phyloP scores from a whole-genome alignment of 1,140 invertebrate genomes.

The Apis laboriosa region DNA sequence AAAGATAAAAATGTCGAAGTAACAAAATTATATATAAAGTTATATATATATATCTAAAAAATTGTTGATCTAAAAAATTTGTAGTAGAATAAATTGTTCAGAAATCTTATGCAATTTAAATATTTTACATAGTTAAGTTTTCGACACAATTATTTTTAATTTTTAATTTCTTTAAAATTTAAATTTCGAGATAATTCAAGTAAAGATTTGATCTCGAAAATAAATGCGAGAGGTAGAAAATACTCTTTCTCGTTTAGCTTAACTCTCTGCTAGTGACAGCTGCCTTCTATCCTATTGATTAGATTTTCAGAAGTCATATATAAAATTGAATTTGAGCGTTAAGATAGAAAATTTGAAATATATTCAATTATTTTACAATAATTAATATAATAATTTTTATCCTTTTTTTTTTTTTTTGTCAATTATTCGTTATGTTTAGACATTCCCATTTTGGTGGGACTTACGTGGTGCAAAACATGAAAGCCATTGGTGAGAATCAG shows the following conservation, averaged over 20 bases:
- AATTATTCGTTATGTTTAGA: constrained; percentile 72
- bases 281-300: constrained; percentile 69
- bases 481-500: constrained; percentile 93
- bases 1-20: neutral
- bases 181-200: neutral
- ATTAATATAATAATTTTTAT: too few relatives aligned
- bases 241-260: constrained; percentile 61
- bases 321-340: constrained; percentile 59
- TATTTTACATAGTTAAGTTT: neutral
- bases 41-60: neutral
- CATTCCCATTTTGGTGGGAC: constrained; percentile 97
- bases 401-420: neutral
- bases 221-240: constrained; percentile 7
- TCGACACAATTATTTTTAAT: neutral
- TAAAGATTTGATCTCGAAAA: neutral
- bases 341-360: too few relatives aligned
- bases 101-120: neutral
- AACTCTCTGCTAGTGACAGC: constrained; percentile 70
- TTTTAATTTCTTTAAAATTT: neutral
- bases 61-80: neutral
- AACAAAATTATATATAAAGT: neutral
- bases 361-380: too few relatives aligned
- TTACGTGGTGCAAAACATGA: constrained; percentile 95
- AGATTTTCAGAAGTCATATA: constrained; percentile 63
- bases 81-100: neutral